These are phyloP conservation scores for Eristalinus aeneus DNA, from an alignment of 2,888 invertebrate species.

Conservation along the genomic window DNA sequence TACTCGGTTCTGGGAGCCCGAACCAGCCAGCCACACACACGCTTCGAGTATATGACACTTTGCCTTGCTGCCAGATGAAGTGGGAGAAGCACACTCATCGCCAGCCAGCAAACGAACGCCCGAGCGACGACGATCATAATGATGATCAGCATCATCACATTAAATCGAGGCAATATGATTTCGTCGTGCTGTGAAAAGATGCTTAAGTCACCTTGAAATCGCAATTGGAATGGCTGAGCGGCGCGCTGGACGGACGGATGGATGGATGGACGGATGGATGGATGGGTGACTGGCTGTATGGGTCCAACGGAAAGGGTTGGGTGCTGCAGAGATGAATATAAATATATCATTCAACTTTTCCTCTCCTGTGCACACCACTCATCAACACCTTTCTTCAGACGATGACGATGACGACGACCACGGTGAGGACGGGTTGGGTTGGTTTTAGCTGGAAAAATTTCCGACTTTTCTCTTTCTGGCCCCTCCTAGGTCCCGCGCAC, in stretches of 20 bases:
- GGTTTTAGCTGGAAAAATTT: neutral
- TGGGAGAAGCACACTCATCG: conserved; percentile 48
- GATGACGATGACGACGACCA: neutral
- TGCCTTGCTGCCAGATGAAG: conserved; percentile 21
- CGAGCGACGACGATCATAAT: conserved; percentile 19
- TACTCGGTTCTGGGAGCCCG: conserved; percentile 16
- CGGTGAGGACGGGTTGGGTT: neutral
- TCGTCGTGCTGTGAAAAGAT: conserved; percentile 62
- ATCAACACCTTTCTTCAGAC: conserved; percentile 51
- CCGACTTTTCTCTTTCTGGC: neutral
- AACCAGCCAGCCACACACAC: neutral
- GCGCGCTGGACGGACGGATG: conserved; percentile 12
- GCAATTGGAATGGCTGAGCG: conserved; percentile 58
- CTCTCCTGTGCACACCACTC: conserved; percentile 33
- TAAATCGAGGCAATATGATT: conserved; percentile 65
- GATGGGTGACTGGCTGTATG: conserved; percentile 8
- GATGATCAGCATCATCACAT: conserved; percentile 58
- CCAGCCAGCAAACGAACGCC: neutral
- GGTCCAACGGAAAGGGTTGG: conserved; percentile 38
- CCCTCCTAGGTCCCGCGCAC: neutral
- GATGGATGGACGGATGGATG: conserved; percentile 16
- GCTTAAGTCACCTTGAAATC: conserved; percentile 69
- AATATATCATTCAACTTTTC: conserved; percentile 52
- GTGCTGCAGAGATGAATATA: conserved; percentile 44
- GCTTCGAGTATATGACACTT: conserved; percentile 57